phyloP scores from a whole-genome alignment of 2,113 vertebrate genomes.

The Pteropus alecto region DNA sequence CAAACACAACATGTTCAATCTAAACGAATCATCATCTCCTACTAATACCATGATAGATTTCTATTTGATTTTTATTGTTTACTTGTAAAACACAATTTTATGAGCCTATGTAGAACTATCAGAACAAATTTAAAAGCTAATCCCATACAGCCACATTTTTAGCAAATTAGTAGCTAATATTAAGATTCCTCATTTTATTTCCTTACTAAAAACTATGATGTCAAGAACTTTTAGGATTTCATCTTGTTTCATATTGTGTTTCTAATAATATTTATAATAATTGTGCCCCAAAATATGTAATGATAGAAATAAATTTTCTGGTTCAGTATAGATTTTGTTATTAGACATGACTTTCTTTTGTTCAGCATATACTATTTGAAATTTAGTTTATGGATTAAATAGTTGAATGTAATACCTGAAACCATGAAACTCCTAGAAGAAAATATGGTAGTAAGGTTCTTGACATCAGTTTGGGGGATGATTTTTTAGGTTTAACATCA shows the following conservation, averaged over 20 bases:
- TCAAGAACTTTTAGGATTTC: neutral
- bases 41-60: neutral
- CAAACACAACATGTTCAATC: neutral
- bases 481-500: too few species aligned
- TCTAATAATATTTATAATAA: neutral
- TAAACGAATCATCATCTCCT: neutral
- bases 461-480: too few species aligned
- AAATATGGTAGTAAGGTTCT: too few species aligned
- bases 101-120: neutral
- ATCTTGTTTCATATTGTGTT: neutral
- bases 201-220: neutral
- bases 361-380: neutral
- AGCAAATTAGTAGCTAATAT: neutral
- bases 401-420: too few species aligned
- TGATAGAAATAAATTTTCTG: neutral
- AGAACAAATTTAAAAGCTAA: conserved; percentile 24
- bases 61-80: neutral
- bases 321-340: neutral
- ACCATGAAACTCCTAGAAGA: too few species aligned
- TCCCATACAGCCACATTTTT: neutral
- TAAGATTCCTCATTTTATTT: neutral
- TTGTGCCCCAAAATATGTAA: neutral
- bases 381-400: neutral
- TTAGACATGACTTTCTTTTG: neutral
- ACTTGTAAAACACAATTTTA: neutral